Base-by-base conservation (phyloP, 2,797 vertebrate species). In the Clarias fuscus region DNA sequence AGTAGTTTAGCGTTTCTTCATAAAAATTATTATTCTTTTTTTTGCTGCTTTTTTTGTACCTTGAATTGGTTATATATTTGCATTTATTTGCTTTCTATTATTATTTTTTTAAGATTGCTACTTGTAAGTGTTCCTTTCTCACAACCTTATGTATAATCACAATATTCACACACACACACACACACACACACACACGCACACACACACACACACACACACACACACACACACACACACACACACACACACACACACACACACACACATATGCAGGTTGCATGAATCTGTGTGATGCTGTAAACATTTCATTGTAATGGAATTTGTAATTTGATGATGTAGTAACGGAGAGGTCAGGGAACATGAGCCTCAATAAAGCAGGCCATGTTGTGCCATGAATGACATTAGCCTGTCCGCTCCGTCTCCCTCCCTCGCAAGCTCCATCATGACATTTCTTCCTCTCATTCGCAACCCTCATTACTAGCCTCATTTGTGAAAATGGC, bases 301-400 rank as follows among this genome's bases (percentile, higher is more conserved):
- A 89, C 85, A 90, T 91, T 91, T 90, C 76, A 91, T 88, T 90
- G 88, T 89, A 88, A 91, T 91, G 88, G 88, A 91, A 90, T 91
- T 91, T 89, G 89, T 87, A 90, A 91, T 91, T 90, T 91, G 89
- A 91, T 88, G 89, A 89, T 91, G 89, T 86, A 83, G 88, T 89
- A 90, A 90, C 72, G 65, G 76, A 81, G 88, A 86, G 88, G 89
- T 90, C 89, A 84, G 82, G 62, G 84, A 90, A 88, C 67, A 78
- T 48, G 84, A 70, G 81, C 86, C 86, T 88, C 89, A 90, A 90
- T 90, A 91, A 91, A 89, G 85, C 85, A 84, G 61, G 78, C 87
- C 84, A 80, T 58, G 59, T 84, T 87, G 84, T 75, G 76, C 85
- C 85, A 81, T 84, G 87, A 86, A 88, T 88, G 85, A 76, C 85